phyloP scores from a whole-genome alignment of 2,888 invertebrate species.

The Orthonevra nobilis region DNA sequence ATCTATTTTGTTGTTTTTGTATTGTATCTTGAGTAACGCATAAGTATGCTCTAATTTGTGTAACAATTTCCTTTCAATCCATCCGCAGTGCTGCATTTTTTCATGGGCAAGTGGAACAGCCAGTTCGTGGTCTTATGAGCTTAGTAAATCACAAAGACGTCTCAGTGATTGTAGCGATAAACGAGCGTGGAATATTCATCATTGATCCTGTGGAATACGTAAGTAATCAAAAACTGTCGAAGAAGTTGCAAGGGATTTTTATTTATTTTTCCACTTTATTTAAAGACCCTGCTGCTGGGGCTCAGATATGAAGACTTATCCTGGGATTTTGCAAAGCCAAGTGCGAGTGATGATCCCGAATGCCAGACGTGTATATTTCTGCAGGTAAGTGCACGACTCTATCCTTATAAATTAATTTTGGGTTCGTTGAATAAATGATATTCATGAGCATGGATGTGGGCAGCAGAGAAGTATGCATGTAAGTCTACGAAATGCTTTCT shows the following conservation, averaged over 20 bases:
- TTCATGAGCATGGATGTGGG: too few relatives aligned
- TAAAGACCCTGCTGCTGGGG: conserved; percentile 90
- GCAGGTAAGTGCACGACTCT: conserved; percentile 83
- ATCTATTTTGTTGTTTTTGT: conserved; percentile 16
- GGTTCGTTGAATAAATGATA: too few relatives aligned
- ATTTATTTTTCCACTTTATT: conserved; percentile 70
- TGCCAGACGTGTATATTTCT: conserved; percentile 95
- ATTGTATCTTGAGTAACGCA: background rate
- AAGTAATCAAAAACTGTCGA: conserved; percentile 79
- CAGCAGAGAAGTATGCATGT: too few relatives aligned
- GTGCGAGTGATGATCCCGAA: conserved; percentile 89
- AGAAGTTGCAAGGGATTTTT: too few relatives aligned
- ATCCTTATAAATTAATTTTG: too few relatives aligned
- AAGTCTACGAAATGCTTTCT: too few relatives aligned
- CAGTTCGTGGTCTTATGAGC: conserved; percentile 91
- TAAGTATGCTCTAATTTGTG: conserved; percentile 35
- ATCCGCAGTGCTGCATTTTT: conserved; percentile 92
- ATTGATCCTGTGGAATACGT: conserved; percentile 92
- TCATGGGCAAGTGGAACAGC: conserved; percentile 96
- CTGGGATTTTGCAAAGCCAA: conserved; percentile 95
- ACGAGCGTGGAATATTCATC: conserved; percentile 90
- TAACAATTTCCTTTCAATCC: conserved; percentile 12
- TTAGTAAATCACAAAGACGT: conserved; percentile 92
- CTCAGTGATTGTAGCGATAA: conserved; percentile 93
- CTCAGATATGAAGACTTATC: conserved; percentile 93